These are phyloP conservation scores for Eulemur rubriventer DNA, from an alignment of 2,797 vertebrate species.

Conservation along the genomic window DNA sequence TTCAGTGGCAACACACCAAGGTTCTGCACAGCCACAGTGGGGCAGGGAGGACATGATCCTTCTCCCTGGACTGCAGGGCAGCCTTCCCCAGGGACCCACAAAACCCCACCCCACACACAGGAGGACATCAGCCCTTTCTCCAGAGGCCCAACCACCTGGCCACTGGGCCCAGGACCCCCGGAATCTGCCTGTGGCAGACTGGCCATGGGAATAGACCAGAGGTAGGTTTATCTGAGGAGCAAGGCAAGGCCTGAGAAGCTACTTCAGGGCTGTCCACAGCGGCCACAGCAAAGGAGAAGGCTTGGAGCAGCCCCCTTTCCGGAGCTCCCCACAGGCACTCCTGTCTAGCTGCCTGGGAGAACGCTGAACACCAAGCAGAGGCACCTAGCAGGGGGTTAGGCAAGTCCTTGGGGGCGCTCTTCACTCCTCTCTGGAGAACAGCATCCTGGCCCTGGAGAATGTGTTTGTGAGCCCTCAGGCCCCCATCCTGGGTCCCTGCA, in stretches of 20 bases:
- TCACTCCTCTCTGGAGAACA: not conserved
- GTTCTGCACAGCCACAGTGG: fast-evolving
- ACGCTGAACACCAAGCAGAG: not conserved
- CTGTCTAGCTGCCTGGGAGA: not conserved
- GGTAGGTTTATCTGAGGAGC: not conserved
- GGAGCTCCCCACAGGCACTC: not conserved
- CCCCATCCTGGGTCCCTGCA: not conserved
- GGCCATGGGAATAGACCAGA: not conserved
- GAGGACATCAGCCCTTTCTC: not conserved
- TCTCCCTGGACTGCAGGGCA: not conserved
- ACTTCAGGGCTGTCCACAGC: not conserved
- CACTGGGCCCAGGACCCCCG: not conserved
- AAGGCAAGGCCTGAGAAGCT: not conserved
- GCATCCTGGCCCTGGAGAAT: not conserved
- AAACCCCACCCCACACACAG: not conserved
- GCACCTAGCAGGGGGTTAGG: not conserved
- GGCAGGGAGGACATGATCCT: not conserved
- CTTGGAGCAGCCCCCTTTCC: not conserved
- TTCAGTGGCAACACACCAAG: not conserved
- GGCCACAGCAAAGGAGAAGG: not conserved
- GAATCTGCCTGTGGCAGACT: not conserved
- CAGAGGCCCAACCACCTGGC: not conserved
- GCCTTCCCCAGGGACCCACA: not conserved
- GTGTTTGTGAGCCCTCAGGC: not conserved
- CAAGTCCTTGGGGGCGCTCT: fast-evolving